phyloP scores from a whole-genome alignment of 2,113 vertebrate species.

The Catharus fuscescens region DNA sequence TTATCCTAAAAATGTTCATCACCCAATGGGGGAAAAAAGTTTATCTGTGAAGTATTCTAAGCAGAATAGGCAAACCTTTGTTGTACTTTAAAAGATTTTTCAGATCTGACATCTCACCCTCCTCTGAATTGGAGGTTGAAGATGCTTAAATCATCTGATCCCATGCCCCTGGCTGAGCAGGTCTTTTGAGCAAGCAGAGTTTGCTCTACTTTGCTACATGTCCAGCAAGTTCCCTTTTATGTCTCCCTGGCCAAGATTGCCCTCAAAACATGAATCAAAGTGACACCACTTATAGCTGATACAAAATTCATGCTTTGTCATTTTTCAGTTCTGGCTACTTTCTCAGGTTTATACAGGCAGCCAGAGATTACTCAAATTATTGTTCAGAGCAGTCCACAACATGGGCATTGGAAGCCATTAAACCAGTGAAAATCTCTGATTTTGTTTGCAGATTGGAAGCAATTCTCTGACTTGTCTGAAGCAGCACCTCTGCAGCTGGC shows the following conservation, averaged over 20 bases:
- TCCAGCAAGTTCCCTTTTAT: neutral
- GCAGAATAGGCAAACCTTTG: neutral
- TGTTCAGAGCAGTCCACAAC: neutral
- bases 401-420: neutral
- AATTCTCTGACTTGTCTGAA: neutral
- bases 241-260: neutral
- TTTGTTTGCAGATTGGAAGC: neutral
- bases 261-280: neutral
- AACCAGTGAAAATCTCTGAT: neutral
- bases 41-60: neutral
- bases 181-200: neutral
- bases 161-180: neutral
- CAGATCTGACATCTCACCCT: neutral
- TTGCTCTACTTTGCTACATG: neutral
- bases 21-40: neutral
- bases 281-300: neutral
- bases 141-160: rapidly evolving
- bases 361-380: neutral
- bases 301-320: neutral
- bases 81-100: neutral
- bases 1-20: neutral
- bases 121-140: neutral
- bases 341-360: neutral
- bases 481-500: neutral
- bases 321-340: neutral